Base-by-base conservation (phyloP, 2,113 vertebrate genomes). In the Mormyrus iriodes region DNA sequence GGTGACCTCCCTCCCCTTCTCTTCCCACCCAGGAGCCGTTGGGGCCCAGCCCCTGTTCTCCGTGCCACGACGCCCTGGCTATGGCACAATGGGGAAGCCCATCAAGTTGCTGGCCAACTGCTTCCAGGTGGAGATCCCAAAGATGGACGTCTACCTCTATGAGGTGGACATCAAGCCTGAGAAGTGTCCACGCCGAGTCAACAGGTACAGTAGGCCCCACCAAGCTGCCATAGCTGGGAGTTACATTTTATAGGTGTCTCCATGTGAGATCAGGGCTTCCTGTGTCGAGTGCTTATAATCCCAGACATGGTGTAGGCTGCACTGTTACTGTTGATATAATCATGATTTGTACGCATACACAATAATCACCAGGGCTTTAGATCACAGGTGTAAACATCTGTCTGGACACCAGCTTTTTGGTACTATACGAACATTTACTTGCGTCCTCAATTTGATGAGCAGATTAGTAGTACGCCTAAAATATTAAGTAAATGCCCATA, bases 141-240 rank as follows among this genome's bases (percentile, higher is more conserved):
- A 99, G 95, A 99, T 99, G 89, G 98, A 99, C 85, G 98, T 99
- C 89, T 98, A 96, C 93, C 99, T 99, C 93, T 99, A 99, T 90
- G 99, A 99, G 95, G 98, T 99, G 95, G 99, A 99, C 95, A 99
- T 99, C 94, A 99, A 99, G 93, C 99, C 99, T 0, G 99, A 99
- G 93, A 99, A 99, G 96, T 99, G 98, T 92, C 99, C 98, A 8
- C 97, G 99, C 61, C 97, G 98, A 95, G 98, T 99, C 95, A 99
- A 99, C 97, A 97, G 98, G 98, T 99, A 97, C 96, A 94, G 98
- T 99, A 97, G 98, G 98, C 99, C 95, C 96, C 99, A 95, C 95
- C 46, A 13, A 49, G 24, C 9, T 15, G 48, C 24, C 24, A 13
- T 4, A 1, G 42, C 10, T 27, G 10, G 98, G 99, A 95, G 99